phyloP scores from a whole-genome alignment of 2,797 vertebrate genomes.

The Gallinago nigripennis region DNA sequence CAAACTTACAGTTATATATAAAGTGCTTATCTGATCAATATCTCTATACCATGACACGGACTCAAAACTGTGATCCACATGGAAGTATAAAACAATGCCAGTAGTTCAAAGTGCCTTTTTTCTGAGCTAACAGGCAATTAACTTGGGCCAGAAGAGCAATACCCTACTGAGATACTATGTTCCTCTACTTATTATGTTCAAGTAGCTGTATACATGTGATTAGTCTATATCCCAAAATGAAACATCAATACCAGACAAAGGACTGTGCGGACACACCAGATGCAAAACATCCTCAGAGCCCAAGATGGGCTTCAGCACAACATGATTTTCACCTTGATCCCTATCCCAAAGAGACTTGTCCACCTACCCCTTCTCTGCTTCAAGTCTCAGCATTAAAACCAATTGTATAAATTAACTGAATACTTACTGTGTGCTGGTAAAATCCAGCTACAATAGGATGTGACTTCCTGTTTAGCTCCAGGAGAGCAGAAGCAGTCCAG shows the following conservation, averaged over 20 bases:
- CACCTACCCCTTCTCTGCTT: no score
- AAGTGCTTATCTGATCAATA: not conserved
- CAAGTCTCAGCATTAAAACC: not conserved
- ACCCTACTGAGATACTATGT: not conserved
- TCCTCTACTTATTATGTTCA: not conserved
- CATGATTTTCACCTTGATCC: not conserved
- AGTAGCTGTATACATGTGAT: not conserved
- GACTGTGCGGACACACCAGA: not conserved
- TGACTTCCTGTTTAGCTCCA: not conserved
- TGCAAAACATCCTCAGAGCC: not conserved
- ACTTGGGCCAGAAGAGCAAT: not conserved
- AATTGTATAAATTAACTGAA: not conserved
- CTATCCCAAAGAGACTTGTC: not conserved
- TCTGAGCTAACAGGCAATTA: not conserved
- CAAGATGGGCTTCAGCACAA: not conserved
- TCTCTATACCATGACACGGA: not conserved
- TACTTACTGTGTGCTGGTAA: not conserved
- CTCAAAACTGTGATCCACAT: not conserved
- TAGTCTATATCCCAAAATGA: not conserved
- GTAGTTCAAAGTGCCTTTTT: not conserved
- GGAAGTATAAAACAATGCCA: not conserved
- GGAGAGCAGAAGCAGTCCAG: not conserved
- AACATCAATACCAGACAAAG: not conserved
- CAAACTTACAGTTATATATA: fast-evolving
- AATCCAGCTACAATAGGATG: not conserved